Conservation (phyloP, 2,888 invertebrate genomes). For the Deilephila elpenor region DNA sequence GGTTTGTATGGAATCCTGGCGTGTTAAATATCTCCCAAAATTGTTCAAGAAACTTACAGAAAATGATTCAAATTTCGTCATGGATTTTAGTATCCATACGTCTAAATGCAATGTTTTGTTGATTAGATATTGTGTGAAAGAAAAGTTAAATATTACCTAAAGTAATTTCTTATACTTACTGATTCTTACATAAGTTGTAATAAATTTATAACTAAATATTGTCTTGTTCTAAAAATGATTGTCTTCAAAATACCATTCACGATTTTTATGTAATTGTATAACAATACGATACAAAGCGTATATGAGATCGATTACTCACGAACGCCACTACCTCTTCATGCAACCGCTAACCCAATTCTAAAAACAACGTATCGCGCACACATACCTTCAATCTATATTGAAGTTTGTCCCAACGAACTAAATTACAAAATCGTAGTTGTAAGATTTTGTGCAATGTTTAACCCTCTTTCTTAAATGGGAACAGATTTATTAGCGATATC, state of each 20-base stretch:
- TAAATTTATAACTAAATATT: background rate
- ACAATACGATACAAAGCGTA: background rate
- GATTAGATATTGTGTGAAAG: too few species aligned
- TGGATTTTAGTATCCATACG: too few species aligned
- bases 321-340: background rate
- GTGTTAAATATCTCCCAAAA: too few species aligned
- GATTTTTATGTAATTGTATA: background rate
- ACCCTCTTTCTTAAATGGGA: slow-evolving; percentile 30
- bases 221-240: background rate
- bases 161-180: too few species aligned
- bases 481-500: slow-evolving; percentile 46
- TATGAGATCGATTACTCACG: slow-evolving; percentile 1
- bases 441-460: background rate
- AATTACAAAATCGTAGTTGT: background rate
- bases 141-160: too few species aligned
- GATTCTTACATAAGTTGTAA: background rate
- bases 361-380: background rate
- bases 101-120: too few species aligned
- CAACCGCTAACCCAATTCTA: background rate
- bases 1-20: background rate
- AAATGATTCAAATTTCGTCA: too few species aligned
- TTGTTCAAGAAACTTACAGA: too few species aligned
- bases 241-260: background rate
- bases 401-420: background rate
- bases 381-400: background rate